Conservation (phyloP, 2,797 vertebrate species). For the Falco peregrinus region DNA sequence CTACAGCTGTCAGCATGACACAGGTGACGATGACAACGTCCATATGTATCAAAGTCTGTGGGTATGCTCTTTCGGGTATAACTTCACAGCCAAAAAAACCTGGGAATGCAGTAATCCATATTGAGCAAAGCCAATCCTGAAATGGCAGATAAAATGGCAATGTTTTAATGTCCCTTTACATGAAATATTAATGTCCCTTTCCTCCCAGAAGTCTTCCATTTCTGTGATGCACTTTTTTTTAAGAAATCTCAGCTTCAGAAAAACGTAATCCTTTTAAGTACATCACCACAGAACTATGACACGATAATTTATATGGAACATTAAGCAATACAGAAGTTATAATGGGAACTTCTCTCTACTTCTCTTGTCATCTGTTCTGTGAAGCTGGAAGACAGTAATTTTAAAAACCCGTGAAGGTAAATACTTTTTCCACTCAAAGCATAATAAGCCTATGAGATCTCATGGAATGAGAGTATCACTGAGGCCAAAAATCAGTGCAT, state of each 20-base stretch:
- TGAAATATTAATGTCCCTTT: not conserved
- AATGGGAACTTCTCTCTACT: not conserved
- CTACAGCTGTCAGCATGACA: not conserved
- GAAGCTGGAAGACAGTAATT: slow-evolving; percentile 27
- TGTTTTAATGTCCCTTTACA: not conserved
- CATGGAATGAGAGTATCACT: not conserved
- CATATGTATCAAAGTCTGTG: not conserved
- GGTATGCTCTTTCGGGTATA: not conserved
- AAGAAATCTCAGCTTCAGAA: not conserved
- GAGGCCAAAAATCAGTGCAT: not conserved
- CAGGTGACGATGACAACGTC: not conserved
- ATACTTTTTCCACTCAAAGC: not conserved
- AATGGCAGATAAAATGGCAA: not conserved
- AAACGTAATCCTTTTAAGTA: not conserved
- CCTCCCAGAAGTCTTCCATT: not conserved
- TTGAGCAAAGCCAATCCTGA: not conserved
- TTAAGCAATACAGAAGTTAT: slow-evolving; percentile 10
- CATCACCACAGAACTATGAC: not conserved
- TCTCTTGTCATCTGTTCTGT: slow-evolving; percentile 11
- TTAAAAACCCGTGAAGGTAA: not conserved
- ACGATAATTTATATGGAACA: not conserved
- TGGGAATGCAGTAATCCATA: not conserved
- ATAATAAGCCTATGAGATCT: not conserved
- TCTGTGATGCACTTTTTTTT: not conserved
- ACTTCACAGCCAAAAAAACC: not conserved